Evolutionary conservation across 2,888 invertebrate genomes (phyloP).

Genomic region (Harmothoe impar): DNA sequence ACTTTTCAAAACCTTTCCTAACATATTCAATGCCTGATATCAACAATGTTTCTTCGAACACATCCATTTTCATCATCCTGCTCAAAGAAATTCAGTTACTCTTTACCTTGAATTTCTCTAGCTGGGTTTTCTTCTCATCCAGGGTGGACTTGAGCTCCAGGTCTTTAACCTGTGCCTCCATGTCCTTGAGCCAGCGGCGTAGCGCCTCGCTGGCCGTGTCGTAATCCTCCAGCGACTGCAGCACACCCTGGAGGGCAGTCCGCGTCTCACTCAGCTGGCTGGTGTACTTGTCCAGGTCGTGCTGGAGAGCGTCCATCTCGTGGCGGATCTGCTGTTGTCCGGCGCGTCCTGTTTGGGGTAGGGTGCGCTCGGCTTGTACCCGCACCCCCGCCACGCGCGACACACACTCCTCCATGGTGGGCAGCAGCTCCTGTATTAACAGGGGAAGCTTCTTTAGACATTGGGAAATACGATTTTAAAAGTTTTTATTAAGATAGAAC

Average conservation of each 20-base stretch:
- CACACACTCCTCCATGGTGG: slow-evolving; percentile 77
- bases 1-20: too few relatives aligned
- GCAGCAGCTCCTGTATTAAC: slow-evolving; percentile 76
- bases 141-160: slow-evolving; percentile 92
- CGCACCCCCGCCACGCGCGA: slow-evolving; percentile 92
- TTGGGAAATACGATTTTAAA: not conserved
- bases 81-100: too few relatives aligned
- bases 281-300: slow-evolving; percentile 89
- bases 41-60: too few relatives aligned
- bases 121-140: slow-evolving; percentile 90
- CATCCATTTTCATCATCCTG: too few relatives aligned
- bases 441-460: slow-evolving; percentile 53
- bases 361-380: slow-evolving; percentile 92
- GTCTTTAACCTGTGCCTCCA: slow-evolving; percentile 93
- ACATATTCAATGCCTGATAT: too few relatives aligned
- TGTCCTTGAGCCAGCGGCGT: slow-evolving; percentile 92
- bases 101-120: slow-evolving; percentile 89
- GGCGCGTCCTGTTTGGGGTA: slow-evolving; percentile 95
- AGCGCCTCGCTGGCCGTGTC: slow-evolving; percentile 91
- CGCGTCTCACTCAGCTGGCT: slow-evolving; percentile 63
- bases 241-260: slow-evolving; percentile 88
- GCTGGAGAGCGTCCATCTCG: slow-evolving; percentile 90
- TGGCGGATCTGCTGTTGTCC: slow-evolving; percentile 95
- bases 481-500: too few relatives aligned
- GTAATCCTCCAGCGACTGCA: slow-evolving; percentile 94